These are phyloP conservation scores for Aphidius ervi DNA, from an alignment of 1,140 invertebrate genomes.

Conservation along the genomic window DNA sequence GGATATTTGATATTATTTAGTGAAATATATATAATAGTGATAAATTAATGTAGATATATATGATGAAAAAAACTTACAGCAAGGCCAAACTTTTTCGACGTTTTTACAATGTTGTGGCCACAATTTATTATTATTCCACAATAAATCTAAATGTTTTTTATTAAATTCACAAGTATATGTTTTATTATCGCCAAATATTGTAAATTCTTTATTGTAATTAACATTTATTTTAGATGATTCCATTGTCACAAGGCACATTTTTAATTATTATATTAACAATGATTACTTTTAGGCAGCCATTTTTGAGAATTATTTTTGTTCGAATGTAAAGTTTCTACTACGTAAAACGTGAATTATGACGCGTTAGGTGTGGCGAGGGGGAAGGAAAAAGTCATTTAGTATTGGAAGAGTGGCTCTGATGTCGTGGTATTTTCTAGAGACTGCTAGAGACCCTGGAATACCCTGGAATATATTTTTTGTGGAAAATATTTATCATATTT, in stretches of 20 bases:
- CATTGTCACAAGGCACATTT: constrained; percentile 35
- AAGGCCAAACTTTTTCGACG: constrained; percentile 31
- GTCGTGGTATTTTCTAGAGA: too few species aligned
- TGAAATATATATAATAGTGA: too few species aligned
- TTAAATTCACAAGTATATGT: constrained; percentile 10
- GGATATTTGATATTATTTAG: too few species aligned
- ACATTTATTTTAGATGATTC: constrained; percentile 30
- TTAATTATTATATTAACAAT: constrained; percentile 24
- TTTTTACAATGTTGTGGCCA: constrained; percentile 29
- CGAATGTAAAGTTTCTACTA: too few species aligned
- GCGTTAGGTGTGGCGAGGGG: too few species aligned
- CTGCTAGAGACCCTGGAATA: too few species aligned
- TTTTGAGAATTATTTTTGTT: constrained; percentile 17
- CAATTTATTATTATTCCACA: constrained; percentile 5
- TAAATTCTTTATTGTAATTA: constrained; percentile 16
- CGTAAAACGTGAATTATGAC: too few species aligned
- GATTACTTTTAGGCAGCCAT: constrained; percentile 35
- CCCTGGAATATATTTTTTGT: too few species aligned
- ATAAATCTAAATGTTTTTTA: constrained; percentile 19
- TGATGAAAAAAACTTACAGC: constrained; percentile 20
- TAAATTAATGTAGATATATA: too few species aligned
- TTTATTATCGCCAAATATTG: constrained; percentile 7
- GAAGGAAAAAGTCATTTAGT: too few species aligned
- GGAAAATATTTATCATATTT: too few species aligned
- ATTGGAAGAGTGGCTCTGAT: too few species aligned